Conservation (phyloP, 2,797 vertebrate species). For the Agapornis canus region DNA sequence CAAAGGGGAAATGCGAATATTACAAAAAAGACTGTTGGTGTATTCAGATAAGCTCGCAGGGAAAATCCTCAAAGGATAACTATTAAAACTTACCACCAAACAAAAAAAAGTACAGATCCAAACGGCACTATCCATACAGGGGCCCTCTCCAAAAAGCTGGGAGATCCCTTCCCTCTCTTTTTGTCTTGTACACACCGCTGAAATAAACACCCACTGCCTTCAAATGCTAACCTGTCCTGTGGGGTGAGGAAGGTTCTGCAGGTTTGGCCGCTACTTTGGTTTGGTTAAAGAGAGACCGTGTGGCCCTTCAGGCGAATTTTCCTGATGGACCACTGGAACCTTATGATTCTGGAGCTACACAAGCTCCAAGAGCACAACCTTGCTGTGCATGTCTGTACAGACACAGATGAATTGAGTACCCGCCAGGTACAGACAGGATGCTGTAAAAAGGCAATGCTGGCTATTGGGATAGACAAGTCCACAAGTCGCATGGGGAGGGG, state of each 20-base stretch:
- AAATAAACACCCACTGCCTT: constrained; percentile 12
- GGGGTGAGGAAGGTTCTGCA: not conserved
- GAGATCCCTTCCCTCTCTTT: constrained; percentile 38
- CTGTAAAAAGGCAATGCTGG: constrained; percentile 21
- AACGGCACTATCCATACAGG: constrained; percentile 63
- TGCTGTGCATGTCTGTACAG: constrained; percentile 64
- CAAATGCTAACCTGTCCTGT: not conserved
- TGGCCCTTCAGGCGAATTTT: not conserved
- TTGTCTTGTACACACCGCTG: not conserved
- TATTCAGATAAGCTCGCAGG: constrained; percentile 80
- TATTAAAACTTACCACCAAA: constrained; percentile 83
- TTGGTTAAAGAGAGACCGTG: not conserved
- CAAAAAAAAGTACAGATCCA: constrained; percentile 74
- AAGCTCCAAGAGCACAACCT: constrained; percentile 52
- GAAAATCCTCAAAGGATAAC: constrained; percentile 83
- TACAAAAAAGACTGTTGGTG: constrained; percentile 84
- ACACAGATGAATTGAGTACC: constrained; percentile 45
- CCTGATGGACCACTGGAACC: not conserved
- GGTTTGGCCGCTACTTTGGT: not conserved
- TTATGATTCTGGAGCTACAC: constrained; percentile 7
- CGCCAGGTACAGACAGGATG: constrained; percentile 5
- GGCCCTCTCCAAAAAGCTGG: constrained; percentile 62
- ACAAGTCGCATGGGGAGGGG: not conserved
- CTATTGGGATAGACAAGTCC: constrained; percentile 49
- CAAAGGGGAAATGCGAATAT: constrained; percentile 85